Conservation (phyloP, 2,113 vertebrate species). For the Labrus mixtus region DNA sequence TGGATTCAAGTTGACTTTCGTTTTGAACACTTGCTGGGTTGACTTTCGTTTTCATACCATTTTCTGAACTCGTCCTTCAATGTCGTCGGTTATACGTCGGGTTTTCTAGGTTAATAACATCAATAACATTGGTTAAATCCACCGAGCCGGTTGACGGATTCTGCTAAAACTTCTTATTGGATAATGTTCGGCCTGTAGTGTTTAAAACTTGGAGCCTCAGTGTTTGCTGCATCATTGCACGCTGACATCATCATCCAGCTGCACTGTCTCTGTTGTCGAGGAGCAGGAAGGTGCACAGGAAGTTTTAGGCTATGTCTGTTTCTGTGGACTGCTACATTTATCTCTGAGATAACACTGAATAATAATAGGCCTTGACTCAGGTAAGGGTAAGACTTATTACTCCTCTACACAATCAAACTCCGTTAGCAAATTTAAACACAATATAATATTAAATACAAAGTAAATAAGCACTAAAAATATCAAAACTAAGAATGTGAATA, state of each 20-base stretch:
- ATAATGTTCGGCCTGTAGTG: not conserved
- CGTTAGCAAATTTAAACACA: too few species aligned
- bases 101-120: not conserved
- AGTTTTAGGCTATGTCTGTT: not conserved
- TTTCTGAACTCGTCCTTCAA: not conserved
- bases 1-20: slow-evolving; percentile 57
- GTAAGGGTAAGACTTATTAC: not conserved
- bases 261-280: slow-evolving; percentile 4
- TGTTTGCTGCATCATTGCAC: slow-evolving; percentile 76
- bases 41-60: slow-evolving; percentile 27
- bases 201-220: slow-evolving; percentile 48
- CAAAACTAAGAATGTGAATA: too few species aligned
- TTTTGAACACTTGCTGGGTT: slow-evolving; percentile 34
- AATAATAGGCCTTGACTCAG: not conserved
- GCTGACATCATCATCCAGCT: slow-evolving; percentile 68
- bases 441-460: too few species aligned
- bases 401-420: not conserved
- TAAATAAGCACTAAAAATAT: too few species aligned
- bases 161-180: slow-evolving; percentile 13
- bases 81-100: not conserved
- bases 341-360: not conserved
- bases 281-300: not conserved
- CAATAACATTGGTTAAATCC: too few species aligned
- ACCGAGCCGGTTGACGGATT: not conserved
- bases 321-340: not conserved